Evolutionary conservation across 2,113 vertebrate genomes (phyloP), one percentile per base, ranked within the genome.

Genomic region (Cygnus buccinator): DNA sequence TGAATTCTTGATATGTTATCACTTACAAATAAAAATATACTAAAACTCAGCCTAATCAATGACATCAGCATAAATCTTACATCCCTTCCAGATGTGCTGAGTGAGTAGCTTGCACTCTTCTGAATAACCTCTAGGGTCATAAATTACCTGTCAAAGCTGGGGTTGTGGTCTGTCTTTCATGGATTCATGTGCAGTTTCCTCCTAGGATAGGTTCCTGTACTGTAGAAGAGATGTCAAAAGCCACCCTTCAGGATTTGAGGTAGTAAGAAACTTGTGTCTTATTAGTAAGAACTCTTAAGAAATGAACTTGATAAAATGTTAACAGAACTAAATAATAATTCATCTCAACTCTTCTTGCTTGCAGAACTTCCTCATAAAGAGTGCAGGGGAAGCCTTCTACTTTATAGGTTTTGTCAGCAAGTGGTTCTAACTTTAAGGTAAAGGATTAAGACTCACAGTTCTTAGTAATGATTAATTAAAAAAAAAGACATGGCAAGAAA

Each of bases 401-500:
- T 78, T 55, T 19, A 19, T 10, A 9, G 25, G 10, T 58, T 84
- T 87, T 92, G 44, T 70, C 15, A 79, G 63, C 67, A 54, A 88
- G 35, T 55, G 80, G 18, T 35, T 87, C 20, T 68, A 2, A 59
- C 73, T 31, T 90, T 37, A 63, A 84, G 76, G 33, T 74, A 50
- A 74, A 91, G 44, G 20, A 72, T 11, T 58, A 91, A 81, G 57
- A 74, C n/a, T 89, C 1, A 0, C 2, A 50, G 31, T 63, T 50
- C 77, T 46, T 97, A 93, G 79, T 93, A 93, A 83, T 93, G 75
- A 88, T 89, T 90, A 83, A 80, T 77, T 80, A 33, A 72, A 61
- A 87, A 87, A 61, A 87, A 87, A 29, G 57, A 37, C 15, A 7
- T 23, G 22, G 37, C 68, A 81, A 70, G 77, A 81, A 67, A 35